phyloP scores from a whole-genome alignment of 1,140 invertebrate genomes.

The Neuroterus valhalla region DNA sequence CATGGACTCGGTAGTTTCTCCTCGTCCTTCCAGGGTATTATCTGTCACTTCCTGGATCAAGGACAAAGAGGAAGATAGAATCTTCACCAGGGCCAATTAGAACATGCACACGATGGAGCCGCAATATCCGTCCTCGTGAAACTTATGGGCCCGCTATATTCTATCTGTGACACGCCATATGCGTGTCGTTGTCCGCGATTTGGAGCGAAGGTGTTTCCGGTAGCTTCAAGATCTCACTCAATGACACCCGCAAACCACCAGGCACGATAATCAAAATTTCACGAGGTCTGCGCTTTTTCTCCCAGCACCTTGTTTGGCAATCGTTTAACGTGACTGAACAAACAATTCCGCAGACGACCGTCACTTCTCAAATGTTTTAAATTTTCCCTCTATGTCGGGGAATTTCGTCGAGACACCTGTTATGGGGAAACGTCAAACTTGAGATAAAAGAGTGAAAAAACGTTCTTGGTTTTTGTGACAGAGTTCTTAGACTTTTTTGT shows the following conservation, averaged over 20 bases:
- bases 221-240: conserved; percentile 34
- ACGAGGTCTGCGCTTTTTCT: background rate
- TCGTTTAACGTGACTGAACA: background rate
- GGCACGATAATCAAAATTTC: background rate
- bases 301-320: background rate
- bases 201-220: conserved; percentile 23
- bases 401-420: too few relatives aligned
- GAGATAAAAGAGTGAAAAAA: background rate
- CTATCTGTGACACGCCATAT: background rate
- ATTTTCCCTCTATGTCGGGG: too few relatives aligned
- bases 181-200: background rate
- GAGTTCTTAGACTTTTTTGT: conserved; percentile 5
- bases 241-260: conserved; percentile 2
- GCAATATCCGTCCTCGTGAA: conserved; percentile 38
- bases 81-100: background rate
- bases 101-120: background rate
- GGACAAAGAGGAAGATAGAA: background rate
- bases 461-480: conserved; percentile 11
- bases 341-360: background rate
- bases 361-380: too few relatives aligned
- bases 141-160: conserved; percentile 28
- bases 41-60: background rate
- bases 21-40: background rate
- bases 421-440: background rate
- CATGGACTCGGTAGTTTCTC: conserved; percentile 13